A percentile compares a stretch with the other conserved stretches of the same genome.
Evolutionary conservation across 2,797 vertebrate genomes (phyloP).

Genomic region (Eidolon dupreanum): DNA sequence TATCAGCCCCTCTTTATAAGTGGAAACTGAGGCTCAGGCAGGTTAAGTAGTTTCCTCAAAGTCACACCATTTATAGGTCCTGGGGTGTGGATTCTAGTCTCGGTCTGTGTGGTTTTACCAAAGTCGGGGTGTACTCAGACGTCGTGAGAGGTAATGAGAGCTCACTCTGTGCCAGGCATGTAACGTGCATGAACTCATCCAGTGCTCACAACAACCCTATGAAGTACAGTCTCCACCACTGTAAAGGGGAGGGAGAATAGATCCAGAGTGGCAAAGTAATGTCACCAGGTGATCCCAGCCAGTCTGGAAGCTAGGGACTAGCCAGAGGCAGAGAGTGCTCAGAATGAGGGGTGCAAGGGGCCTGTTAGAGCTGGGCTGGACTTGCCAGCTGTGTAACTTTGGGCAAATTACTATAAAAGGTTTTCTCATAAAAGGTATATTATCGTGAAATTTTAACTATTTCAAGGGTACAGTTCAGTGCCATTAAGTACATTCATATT

Average conservation of each 20-base stretch:
- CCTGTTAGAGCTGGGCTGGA: not conserved
- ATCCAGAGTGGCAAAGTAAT: not conserved
- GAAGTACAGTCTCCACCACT: not conserved
- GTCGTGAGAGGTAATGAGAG: too few species aligned
- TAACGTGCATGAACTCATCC: not conserved
- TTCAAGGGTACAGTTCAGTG: not conserved
- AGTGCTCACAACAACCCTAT: not conserved
- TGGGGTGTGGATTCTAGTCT: not conserved
- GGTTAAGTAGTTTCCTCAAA: not conserved
- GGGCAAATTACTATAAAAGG: not conserved
- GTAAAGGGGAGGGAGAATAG: not conserved
- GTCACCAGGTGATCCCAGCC: not conserved
- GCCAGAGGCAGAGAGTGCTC: not conserved
- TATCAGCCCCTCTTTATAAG: not conserved
- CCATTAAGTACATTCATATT: not conserved
- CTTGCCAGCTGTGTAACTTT: not conserved
- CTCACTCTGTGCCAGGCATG: not conserved
- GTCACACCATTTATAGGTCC: not conserved
- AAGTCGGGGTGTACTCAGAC: not conserved
- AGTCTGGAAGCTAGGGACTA: not conserved
- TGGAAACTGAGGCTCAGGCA: not conserved
- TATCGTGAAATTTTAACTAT: not conserved
- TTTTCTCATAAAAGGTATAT: not conserved
- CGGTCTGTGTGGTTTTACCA: not conserved
- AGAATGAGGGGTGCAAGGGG: not conserved